Base-by-base conservation (phyloP, 1,140 invertebrate species). In the Wiebesia pumilae region DNA sequence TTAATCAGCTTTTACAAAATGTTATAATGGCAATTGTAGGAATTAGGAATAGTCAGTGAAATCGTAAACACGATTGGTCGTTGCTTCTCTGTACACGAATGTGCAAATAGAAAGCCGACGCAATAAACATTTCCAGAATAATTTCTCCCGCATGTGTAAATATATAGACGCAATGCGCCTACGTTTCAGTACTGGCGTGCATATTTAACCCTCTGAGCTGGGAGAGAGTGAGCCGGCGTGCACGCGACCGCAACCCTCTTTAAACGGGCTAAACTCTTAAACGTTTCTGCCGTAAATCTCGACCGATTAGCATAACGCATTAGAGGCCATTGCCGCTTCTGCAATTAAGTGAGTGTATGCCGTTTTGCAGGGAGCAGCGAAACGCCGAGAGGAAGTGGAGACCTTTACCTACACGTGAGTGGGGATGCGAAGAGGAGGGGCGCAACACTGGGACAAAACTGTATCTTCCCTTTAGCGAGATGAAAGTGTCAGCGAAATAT, bases 221-320 rank as follows among this genome's bases (percentile, higher is more conserved):
- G 30, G n/a, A 43, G 19, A 65, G n/a, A 33, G 47, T 27, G 80
- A 67, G 38, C 40, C n/a, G 16, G 0, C 0, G 38, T 33, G 35
- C 71, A 62, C 81, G 85, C 79, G 80, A 86, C 69, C 69, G 80
- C 85, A 35, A 79, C 80, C 85, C 38, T 62, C 47, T 67, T 86
- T 84, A 88, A 87, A 87, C 67, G 65, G 88, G 85, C 86, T 89
- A 88, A 87, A 89, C 88, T 90, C 86, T 90, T 89, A 88, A 89
- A 89, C 87, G 88, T 88, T 87, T 85, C 67, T 54, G 43, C 84
- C 82, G 88, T 90, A 91, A 89, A 90, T 90, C 89, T 89, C 85
- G 78, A 77, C 78, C 87, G 84, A 89, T 91, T 91, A 91, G 89
- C 89, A 90, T 90, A 90, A 90, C 83, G 88, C 90, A 90, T 90